A percentile compares a stretch with the other conserved stretches of the same genome.
Conservation (phyloP, 1,140 invertebrate species). For the Drosophila bipectinata region DNA sequence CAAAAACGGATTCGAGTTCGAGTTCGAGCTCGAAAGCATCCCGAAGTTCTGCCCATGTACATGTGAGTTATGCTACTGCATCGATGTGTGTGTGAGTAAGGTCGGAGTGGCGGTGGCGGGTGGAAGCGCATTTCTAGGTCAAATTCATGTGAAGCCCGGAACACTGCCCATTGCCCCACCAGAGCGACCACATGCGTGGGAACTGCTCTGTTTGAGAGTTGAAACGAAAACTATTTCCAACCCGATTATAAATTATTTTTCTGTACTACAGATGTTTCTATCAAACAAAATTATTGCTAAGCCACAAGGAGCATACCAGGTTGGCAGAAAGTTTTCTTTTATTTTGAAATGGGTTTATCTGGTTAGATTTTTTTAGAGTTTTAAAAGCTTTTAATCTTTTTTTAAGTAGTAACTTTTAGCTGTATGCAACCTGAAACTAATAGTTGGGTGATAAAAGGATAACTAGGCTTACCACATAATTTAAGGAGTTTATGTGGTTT, state of each 20-base stretch:
- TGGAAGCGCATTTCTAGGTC: conserved; percentile 71
- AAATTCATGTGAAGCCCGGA: conserved; percentile 63
- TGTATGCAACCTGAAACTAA: too few species aligned
- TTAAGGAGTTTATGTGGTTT: too few species aligned
- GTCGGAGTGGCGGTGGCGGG: conserved; percentile 16
- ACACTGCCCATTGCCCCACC: conserved; percentile 28
- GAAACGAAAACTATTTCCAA: conserved; percentile 31
- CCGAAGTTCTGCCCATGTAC: conserved; percentile 22
- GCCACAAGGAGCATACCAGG: conserved; percentile 3
- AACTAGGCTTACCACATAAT: too few species aligned
- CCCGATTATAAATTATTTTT: conserved; percentile 28
- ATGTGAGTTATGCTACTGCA: conserved; percentile 31
- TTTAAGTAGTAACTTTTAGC: too few species aligned
- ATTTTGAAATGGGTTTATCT: neutral
- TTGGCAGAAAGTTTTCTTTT: neutral
- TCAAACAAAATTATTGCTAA: conserved; percentile 19
- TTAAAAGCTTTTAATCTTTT: neutral
- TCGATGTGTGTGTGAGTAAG: conserved; percentile 11
- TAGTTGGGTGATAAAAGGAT: too few species aligned
- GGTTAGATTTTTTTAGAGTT: too few species aligned
- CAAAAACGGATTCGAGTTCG: conserved; percentile 26
- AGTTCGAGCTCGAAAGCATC: conserved; percentile 61
- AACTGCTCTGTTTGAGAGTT: conserved; percentile 28
- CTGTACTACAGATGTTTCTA: conserved; percentile 9
- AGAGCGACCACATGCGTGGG: conserved; percentile 14